A percentile compares a stretch with the other conserved stretches of the same genome.
Conservation (phyloP, 2,113 vertebrate genomes). For the Platichthys flesus region DNA sequence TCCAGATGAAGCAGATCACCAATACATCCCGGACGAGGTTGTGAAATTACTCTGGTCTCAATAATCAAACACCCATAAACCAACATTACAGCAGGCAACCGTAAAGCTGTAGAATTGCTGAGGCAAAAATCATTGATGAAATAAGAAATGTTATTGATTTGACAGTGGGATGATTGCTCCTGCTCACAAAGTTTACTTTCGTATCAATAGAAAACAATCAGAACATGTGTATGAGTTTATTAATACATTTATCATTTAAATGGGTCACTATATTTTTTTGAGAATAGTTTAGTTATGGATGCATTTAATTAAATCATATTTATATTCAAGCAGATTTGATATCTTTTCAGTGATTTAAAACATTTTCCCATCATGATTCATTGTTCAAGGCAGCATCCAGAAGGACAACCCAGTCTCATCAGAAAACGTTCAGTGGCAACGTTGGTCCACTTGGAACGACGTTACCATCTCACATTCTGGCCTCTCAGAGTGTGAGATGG, state of each 20-base stretch:
- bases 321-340: background rate
- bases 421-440: too few relatives aligned
- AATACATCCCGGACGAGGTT: background rate
- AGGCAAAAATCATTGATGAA: too few relatives aligned
- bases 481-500: too few relatives aligned
- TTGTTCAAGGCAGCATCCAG: background rate
- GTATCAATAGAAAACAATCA: background rate
- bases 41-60: background rate
- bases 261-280: too few relatives aligned
- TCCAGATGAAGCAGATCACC: background rate
- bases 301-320: background rate
- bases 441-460: too few relatives aligned
- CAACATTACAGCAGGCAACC: background rate
- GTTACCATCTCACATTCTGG: too few relatives aligned
- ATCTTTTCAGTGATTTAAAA: background rate
- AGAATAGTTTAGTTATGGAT: too few relatives aligned
- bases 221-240: background rate
- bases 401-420: too few relatives aligned
- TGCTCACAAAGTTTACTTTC: background rate
- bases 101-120: background rate
- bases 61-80: background rate
- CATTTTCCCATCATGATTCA: conserved; percentile 4
- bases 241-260: background rate
- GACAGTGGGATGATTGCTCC: background rate
- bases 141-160: too few relatives aligned